Percentiles rank a stretch among this genome's conserved stretches.
Evolutionary conservation across 2,113 vertebrate genomes (phyloP).

Genomic region (Ondatra zibethicus): DNA sequence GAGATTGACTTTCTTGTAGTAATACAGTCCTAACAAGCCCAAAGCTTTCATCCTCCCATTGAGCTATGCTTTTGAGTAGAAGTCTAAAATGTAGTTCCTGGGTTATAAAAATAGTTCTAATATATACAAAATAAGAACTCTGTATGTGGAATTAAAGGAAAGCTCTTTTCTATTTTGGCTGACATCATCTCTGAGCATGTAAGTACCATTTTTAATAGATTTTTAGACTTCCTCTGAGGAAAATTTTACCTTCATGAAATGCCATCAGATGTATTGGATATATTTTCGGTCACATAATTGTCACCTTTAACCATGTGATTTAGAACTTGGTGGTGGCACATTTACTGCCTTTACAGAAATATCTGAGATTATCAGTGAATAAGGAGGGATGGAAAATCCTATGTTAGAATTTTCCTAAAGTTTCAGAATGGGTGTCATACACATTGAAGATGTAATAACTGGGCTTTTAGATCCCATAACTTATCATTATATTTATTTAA

Average conservation of each 20-base stretch:
- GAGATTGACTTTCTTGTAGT: neutral
- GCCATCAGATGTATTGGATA: neutral
- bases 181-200: slow-evolving; percentile 33
- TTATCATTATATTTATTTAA: slow-evolving; percentile 55
- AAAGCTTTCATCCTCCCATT: slow-evolving; percentile 2
- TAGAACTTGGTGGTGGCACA: slow-evolving; percentile 42
- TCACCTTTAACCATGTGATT: slow-evolving; percentile 51
- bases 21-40: neutral
- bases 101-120: slow-evolving; percentile 41
- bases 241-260: slow-evolving; percentile 56
- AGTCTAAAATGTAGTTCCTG: neutral
- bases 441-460: slow-evolving; percentile 15
- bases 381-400: slow-evolving; percentile 38
- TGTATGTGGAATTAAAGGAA: neutral
- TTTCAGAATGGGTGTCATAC: slow-evolving; percentile 19
- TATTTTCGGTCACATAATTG: slow-evolving; percentile 54
- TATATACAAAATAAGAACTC: neutral
- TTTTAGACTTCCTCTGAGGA: slow-evolving; percentile 35
- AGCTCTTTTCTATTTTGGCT: slow-evolving; percentile 32
- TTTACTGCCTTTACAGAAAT: slow-evolving; percentile 53
- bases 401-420: slow-evolving; percentile 42
- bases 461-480: slow-evolving; percentile 25
- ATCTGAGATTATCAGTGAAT: slow-evolving; percentile 1
- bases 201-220: slow-evolving; percentile 30
- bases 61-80: neutral